Conservation (phyloP, 1,140 invertebrate species). For the Pemphigus obesinymphae region DNA sequence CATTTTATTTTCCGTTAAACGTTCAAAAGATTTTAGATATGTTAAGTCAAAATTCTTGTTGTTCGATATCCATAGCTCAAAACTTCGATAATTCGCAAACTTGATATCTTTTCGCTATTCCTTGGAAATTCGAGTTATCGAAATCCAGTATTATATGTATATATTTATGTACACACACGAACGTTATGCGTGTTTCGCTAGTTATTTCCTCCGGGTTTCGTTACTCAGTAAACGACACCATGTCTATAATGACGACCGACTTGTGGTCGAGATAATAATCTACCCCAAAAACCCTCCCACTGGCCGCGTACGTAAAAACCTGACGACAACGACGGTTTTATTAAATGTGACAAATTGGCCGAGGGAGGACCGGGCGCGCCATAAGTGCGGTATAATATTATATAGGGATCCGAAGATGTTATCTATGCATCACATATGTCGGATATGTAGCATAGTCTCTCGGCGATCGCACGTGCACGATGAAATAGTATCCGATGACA, state of each 20-base stretch:
- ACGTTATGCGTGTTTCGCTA: background rate
- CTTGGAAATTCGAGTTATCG: too few species aligned
- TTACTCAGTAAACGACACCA: background rate
- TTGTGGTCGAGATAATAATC: background rate
- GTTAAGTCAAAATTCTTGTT: too few species aligned
- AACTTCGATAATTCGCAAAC: too few species aligned
- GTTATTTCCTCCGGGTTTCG: background rate
- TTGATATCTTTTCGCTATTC: too few species aligned
- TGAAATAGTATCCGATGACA: background rate
- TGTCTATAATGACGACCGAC: background rate
- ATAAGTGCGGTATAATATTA: background rate
- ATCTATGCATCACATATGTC: slow-evolving; percentile 12
- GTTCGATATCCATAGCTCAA: too few species aligned
- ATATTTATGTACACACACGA: background rate
- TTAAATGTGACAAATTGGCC: slow-evolving; percentile 34
- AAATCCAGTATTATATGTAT: background rate
- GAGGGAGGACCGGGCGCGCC: background rate
- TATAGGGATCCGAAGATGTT: background rate
- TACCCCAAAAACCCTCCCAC: background rate
- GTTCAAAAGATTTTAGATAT: too few species aligned
- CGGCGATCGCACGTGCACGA: background rate
- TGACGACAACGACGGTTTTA: slow-evolving; percentile 3
- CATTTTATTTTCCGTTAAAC: too few species aligned
- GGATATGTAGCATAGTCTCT: background rate
- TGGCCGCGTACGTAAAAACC: background rate